phyloP scores from a whole-genome alignment of 2,888 invertebrate species.

The Eurytoma adleriae region DNA sequence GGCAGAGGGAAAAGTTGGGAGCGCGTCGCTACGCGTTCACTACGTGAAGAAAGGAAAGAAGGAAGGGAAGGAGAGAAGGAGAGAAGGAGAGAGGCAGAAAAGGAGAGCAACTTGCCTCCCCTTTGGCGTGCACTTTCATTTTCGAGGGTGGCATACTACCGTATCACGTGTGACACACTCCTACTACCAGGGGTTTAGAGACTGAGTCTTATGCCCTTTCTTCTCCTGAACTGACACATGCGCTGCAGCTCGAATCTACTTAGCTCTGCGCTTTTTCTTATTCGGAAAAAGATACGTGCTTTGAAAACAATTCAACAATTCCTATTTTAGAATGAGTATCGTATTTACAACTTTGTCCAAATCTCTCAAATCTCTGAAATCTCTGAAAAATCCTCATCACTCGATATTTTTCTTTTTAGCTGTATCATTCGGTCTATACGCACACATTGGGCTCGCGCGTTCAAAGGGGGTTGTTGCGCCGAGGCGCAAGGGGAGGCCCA shows the following conservation, averaged over 20 bases:
- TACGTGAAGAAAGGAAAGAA: not conserved
- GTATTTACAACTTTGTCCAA: too few relatives aligned
- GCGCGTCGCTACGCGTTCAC: not conserved
- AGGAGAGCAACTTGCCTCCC: not conserved
- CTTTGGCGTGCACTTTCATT: constrained; percentile 63
- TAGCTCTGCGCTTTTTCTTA: too few relatives aligned
- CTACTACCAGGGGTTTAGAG: constrained; percentile 9
- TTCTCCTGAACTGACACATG: too few relatives aligned
- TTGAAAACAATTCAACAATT: too few relatives aligned
- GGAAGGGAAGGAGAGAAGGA: not conserved
- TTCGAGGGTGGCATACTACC: constrained; percentile 60
- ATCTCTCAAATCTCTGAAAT: too few relatives aligned
- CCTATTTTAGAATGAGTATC: too few relatives aligned
- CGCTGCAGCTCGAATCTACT: too few relatives aligned
- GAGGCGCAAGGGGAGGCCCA: constrained; percentile 59
- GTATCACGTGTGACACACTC: constrained; percentile 60
- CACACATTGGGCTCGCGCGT: not conserved
- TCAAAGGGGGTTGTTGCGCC: constrained; percentile 39
- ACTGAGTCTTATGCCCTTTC: constrained; percentile 2
- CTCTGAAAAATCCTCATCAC: too few relatives aligned
- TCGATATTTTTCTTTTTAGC: constrained; percentile 31
- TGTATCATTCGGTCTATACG: constrained; percentile 26
- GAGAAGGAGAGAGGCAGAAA: not conserved
- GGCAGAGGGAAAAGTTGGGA: not conserved
- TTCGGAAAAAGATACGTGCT: too few relatives aligned